Base-by-base conservation (phyloP, 2,888 invertebrate genomes). In the Amphipoea lucens region DNA sequence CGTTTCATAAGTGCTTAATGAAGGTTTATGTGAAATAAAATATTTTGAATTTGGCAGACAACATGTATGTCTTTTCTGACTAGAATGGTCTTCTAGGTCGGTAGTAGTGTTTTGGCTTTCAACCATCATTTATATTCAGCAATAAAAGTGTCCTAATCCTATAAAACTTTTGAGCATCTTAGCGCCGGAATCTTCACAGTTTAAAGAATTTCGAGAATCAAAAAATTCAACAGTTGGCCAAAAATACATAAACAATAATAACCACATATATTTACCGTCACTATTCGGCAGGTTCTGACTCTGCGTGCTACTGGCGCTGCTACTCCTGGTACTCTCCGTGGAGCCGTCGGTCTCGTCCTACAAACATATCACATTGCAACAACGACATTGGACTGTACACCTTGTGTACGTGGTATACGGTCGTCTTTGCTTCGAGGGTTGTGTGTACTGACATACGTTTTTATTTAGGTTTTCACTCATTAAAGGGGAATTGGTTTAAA, bases 311-410 rank as follows among this genome's bases (percentile, higher is more conserved):
- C 95, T 96, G 23, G 95, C 94, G 76, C 95, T 95, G 91, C 95
- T 96, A 75, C 95, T 96, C 36, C 95, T 87, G 1, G 96, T 95
- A 79, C 95, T 96, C 66, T 95, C 96, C 9, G 96, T 94, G 3
- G 97, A 96, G 36, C 94, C 95, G 89, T 98, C 98, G 45, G 97
- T 97, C 89, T 97, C 97, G 90, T 98, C 98, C 95, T 98, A 92
- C 70, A 90, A 91, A 87, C 68, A 86, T 12, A 69, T 23, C 23
- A 48, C 7, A 72, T 72, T 75, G 40, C 74, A 78, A 75, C 54
- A 54, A 70, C 74, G 9, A n/a, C 81, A 81, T 42, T 67, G 14
- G 29, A 80, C 62, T 79, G 2, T 82, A 48, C 0, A 81, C 80
- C 73, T 76, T 85, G 81, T 65, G 0, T 2, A 1, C n/a, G 42